Percentiles rank a stretch among this genome's conserved stretches.
Evolutionary conservation across 92 coral and sea anemone species (phyloP).

Genomic region (Phenganax subtilis): DNA sequence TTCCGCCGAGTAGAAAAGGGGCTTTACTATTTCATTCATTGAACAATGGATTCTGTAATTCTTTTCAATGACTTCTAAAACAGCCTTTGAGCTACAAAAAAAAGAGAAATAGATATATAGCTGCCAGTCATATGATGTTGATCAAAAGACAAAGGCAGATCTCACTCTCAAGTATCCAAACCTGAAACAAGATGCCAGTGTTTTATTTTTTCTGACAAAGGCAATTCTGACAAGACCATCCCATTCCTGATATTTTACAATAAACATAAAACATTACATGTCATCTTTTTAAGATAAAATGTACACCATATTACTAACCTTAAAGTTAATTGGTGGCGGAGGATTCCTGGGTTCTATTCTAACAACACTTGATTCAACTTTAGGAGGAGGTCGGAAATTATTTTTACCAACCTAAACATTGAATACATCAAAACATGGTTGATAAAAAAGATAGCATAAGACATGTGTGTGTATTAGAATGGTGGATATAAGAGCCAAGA

Average conservation of each 20-base stretch:
- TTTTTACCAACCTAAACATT: conserved; percentile 77
- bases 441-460: not conserved
- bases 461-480: too few relatives aligned
- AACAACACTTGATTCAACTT: conserved; percentile 99
- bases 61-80: conserved; percentile 83
- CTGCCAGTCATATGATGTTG: not conserved
- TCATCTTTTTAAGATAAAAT: not conserved
- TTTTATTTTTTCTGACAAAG: conserved; percentile 91
- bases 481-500: not conserved
- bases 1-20: too few relatives aligned
- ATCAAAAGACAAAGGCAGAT: not conserved
- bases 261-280: not conserved
- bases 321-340: conserved; percentile 90
- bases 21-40: conserved; percentile 64
- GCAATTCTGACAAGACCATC: conserved; percentile 98
- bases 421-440: not conserved
- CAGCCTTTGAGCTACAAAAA: conserved; percentile 69
- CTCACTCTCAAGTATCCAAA: conserved; percentile 20
- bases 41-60: conserved; percentile 98
- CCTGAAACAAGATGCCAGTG: conserved; percentile 85
- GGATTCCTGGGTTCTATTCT: conserved; percentile 96
- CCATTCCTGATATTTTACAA: conserved; percentile 67
- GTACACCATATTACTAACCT: conserved; percentile 43
- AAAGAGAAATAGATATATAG: not conserved
- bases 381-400: conserved; percentile 98